Percentiles rank a stretch among this genome's conserved stretches.
Evolutionary conservation across 2,888 invertebrate genomes (phyloP).

Genomic region (Clitarchus hookeri): DNA sequence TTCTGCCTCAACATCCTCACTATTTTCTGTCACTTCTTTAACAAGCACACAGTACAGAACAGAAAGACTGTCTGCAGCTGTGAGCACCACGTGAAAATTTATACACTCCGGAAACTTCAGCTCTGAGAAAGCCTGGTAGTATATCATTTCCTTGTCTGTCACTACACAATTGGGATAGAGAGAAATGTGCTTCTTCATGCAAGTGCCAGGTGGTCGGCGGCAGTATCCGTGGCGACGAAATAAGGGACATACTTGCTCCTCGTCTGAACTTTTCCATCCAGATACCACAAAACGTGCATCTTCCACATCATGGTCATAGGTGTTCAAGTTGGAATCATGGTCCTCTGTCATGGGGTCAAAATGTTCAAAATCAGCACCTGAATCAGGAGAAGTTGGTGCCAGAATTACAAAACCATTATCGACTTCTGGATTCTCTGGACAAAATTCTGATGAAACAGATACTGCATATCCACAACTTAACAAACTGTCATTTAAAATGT

Average conservation of each 20-base stretch:
- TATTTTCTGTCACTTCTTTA: background rate
- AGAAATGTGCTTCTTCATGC: constrained; percentile 28
- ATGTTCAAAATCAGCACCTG: background rate
- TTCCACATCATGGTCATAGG: constrained; percentile 32
- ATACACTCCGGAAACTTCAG: background rate
- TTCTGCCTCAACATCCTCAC: background rate
- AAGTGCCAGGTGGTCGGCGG: constrained; percentile 22
- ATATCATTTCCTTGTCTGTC: constrained; percentile 27
- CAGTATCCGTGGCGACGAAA: constrained; percentile 29
- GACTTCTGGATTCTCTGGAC: background rate
- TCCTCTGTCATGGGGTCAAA: constrained; percentile 36
- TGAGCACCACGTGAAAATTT: background rate
- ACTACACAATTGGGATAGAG: constrained; percentile 30
- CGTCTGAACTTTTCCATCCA: constrained; percentile 34
- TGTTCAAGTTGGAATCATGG: constrained; percentile 5
- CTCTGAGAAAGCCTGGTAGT: constrained; percentile 4
- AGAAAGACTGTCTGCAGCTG: constrained; percentile 5
- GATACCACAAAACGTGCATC: constrained; percentile 32
- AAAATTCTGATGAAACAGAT: background rate
- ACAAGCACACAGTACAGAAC: constrained; percentile 18
- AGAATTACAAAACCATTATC: background rate
- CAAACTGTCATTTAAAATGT: constrained; percentile 10
- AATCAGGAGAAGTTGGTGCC: background rate
- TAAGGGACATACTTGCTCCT: constrained; percentile 31
- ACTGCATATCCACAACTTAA: constrained; percentile 23